phyloP scores from a whole-genome alignment of 2,797 vertebrate genomes.

The Oceanodroma leucorhoa region DNA sequence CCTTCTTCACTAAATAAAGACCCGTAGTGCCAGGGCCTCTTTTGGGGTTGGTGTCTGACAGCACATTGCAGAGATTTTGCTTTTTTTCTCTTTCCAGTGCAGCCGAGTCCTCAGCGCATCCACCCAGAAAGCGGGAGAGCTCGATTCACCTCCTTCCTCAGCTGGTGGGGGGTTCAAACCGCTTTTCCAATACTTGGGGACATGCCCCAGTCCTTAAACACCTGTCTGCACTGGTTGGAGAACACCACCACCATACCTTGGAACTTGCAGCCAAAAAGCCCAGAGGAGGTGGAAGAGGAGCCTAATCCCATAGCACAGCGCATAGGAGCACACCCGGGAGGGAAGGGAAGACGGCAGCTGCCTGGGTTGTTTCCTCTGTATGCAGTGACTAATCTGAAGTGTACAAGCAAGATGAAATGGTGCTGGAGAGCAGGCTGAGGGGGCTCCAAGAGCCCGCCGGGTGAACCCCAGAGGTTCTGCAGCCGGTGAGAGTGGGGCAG shows the following conservation, averaged over 20 bases:
- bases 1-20: background rate
- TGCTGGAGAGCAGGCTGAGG: background rate
- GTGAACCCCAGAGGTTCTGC: background rate
- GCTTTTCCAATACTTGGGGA: accelerated
- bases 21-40: background rate
- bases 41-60: background rate
- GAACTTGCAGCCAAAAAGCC: background rate
- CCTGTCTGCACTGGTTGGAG: accelerated
- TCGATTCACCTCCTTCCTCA: background rate
- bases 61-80: background rate
- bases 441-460: accelerated
- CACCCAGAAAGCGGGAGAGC: background rate
- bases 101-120: background rate
- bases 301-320: background rate
- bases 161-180: background rate
- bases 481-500: accelerated
- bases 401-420: background rate
- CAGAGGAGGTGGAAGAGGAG: background rate
- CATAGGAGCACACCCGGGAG: accelerated
- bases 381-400: background rate
- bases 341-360: background rate
- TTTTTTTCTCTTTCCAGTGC: background rate
- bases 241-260: background rate
- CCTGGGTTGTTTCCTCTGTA: background rate
- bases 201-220: background rate